Evolutionary conservation across 1,140 invertebrate genomes (phyloP), one percentile per base, ranked within the genome.

Genomic region (Magallana gigas): DNA sequence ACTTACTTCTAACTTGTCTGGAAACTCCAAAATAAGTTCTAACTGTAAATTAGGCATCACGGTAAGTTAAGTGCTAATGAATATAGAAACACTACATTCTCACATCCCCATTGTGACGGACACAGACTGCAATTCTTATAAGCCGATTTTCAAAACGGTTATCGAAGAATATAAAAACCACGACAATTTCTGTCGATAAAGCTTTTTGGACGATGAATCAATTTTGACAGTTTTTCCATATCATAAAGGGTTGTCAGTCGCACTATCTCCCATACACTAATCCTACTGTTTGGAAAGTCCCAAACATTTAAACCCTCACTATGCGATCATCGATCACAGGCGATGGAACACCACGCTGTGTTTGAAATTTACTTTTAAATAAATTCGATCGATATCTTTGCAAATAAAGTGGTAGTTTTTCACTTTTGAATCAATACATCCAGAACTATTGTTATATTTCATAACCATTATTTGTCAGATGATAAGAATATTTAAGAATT

Each of bases 1-100:
- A 90, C 91, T 92, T 92, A 92, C 90, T 68, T 91, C 88, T 23
- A 92, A 71, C 57, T 88, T 89, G 48, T 91, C 90, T 12, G 90
- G 90, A 23, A 92, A 80, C 83, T 92, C 90, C 57, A 91, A 29
- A 23, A 91, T 88, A 84, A 91, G 87, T 48, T 91, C 91, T 88
- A 91, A 83, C 91, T 91, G 89, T 81, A 88, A 71, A 57, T 60
- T 58, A 76, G 68, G 68, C 68, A 76, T 76, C 29, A 8, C 23
- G 9, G 12, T 29, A 76, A 76, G 16, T 76, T 29, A 29, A 29
- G 12, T 8, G 23, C 29, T 1, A 12, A n/a, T 62, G 60, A 12
- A 62, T 62, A 12, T 29, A 76, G 9, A 12, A 23, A 29, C 23
- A 36, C 8, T 9, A 36, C 1, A 76, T 11, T 29, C 2, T 12